Conservation (phyloP, 1,140 invertebrate species). For the Zophobas atratus region DNA sequence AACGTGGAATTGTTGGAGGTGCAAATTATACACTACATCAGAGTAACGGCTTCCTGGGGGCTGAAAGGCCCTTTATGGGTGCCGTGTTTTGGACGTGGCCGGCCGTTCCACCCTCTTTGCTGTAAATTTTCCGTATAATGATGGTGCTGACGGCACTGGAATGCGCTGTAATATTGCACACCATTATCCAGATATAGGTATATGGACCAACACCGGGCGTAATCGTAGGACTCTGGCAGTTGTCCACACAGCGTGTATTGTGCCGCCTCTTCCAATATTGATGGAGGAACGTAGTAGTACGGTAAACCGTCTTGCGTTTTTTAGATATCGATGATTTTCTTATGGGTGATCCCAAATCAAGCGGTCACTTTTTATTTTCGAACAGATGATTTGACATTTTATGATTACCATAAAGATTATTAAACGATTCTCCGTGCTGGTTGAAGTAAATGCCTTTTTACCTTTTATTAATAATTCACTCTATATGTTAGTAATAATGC, state of each 20-base stretch:
- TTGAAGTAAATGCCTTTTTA: too few species aligned
- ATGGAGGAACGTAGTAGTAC: neutral
- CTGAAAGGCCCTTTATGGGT: conserved; percentile 7
- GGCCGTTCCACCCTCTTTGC: conserved; percentile 34
- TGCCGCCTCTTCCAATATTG: neutral
- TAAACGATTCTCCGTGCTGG: too few species aligned
- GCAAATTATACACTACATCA: conserved; percentile 12
- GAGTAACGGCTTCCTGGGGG: conserved; percentile 2
- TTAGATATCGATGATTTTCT: too few species aligned
- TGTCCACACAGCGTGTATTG: neutral
- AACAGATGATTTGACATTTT: too few species aligned
- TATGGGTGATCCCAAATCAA: too few species aligned
- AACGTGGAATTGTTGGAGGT: conserved; percentile 1
- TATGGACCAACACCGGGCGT: conserved; percentile 21
- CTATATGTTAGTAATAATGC: too few species aligned
- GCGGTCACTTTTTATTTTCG: too few species aligned
- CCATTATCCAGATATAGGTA: conserved; percentile 40
- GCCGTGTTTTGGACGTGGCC: conserved; percentile 36
- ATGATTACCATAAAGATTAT: too few species aligned
- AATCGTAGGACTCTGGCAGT: neutral
- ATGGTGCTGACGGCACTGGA: conserved; percentile 41
- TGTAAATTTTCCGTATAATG: conserved; percentile 48
- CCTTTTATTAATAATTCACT: too few species aligned
- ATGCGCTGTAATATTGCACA: conserved; percentile 39
- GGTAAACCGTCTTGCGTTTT: too few species aligned